A percentile compares a stretch with the other conserved stretches of the same genome.
Conservation (phyloP, 1,140 invertebrate species). For the Scaptomyza montana region DNA sequence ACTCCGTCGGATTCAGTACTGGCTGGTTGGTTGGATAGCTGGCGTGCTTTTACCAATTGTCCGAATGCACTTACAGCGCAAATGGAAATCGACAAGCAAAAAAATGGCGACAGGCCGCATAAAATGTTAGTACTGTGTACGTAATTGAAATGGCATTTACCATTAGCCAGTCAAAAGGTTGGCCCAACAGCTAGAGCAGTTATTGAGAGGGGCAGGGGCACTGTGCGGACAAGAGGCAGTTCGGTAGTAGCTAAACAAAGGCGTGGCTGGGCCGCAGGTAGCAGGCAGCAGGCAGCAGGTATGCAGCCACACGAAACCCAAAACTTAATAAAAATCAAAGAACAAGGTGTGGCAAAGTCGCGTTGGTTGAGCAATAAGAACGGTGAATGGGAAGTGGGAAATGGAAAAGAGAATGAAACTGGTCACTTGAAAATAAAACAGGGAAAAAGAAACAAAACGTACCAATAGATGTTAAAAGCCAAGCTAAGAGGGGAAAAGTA, state of each 20-base stretch:
- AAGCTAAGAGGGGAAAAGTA: conserved; percentile 5
- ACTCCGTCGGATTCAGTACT: too few species aligned
- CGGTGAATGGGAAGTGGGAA: too few species aligned
- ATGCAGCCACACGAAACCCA: conserved; percentile 48
- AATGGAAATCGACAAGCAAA: conserved; percentile 68
- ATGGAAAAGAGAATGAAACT: conserved; percentile 17
- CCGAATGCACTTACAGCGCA: conserved; percentile 77
- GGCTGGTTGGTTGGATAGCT: neutral
- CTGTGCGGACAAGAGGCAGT: conserved; percentile 24
- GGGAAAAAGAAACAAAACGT: conserved; percentile 20
- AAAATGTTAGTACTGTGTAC: conserved; percentile 78
- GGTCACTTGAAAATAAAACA: conserved; percentile 57
- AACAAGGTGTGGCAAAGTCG: conserved; percentile 66
- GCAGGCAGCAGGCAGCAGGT: neutral
- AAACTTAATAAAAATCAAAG: conserved; percentile 79
- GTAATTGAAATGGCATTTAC: conserved; percentile 79
- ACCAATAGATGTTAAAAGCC: conserved; percentile 70
- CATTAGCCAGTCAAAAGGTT: conserved; percentile 58
- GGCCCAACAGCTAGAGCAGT: conserved; percentile 18
- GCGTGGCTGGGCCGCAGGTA: conserved; percentile 20
- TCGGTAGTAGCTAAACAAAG: conserved; percentile 32
- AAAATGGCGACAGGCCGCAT: conserved; percentile 68
- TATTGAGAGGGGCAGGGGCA: conserved; percentile 3
- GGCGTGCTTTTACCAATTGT: conserved; percentile 53
- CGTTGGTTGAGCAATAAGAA: neutral